Base-by-base conservation (phyloP, 2,113 vertebrate species). In the Verasper variegatus region DNA sequence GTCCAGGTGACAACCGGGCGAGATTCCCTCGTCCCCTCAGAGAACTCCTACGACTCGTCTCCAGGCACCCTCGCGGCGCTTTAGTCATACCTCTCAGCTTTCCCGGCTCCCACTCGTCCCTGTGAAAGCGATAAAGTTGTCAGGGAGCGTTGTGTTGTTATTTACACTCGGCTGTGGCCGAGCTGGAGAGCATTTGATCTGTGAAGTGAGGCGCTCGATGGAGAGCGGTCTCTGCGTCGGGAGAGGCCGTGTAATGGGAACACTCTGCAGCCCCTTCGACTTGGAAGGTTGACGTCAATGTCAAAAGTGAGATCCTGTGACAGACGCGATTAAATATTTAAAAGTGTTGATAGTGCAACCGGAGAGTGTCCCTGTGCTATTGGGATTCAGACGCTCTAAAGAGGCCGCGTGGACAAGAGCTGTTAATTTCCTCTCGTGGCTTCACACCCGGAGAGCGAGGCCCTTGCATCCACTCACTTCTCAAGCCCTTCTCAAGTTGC, bases 301-400 rank as follows among this genome's bases (percentile, higher is more conserved):
- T 93, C 92, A 92, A 89, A 89, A 85, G 88, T 76, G 76, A 76
- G 91, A 91, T 94, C 92, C 84, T 63, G 81, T 93, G 89, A 91
- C 92, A 86, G 91, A 68, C 76, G 31, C 37, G 54, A 91, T 94
- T 93, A 94, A 94, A 92, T 90, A 94, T 94, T 94, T 89, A 93
- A 83, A 84, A 87, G 21, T 88, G 89, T 91, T 91, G 91, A 88
- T 82, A 47, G 84, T 85, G 89, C 77, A 92, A 90, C 88, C 47
- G n/a, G 90, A 93, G 90, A 91, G 77, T 71, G 80, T 83, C 78
- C 76, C 85, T 52, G 74, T 35, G 70, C 80, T 68, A 52, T 54
- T 71, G 79, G 78, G 75, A 91, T 83, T 58, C 72, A 70, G 85
- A 76, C 31, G n/a, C 84, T 83, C 70, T 92, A 91, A 92, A 91